Evolutionary conservation across 2,797 vertebrate genomes (phyloP), one percentile per base, ranked within the genome.

Genomic region (Miichthys miiuy): DNA sequence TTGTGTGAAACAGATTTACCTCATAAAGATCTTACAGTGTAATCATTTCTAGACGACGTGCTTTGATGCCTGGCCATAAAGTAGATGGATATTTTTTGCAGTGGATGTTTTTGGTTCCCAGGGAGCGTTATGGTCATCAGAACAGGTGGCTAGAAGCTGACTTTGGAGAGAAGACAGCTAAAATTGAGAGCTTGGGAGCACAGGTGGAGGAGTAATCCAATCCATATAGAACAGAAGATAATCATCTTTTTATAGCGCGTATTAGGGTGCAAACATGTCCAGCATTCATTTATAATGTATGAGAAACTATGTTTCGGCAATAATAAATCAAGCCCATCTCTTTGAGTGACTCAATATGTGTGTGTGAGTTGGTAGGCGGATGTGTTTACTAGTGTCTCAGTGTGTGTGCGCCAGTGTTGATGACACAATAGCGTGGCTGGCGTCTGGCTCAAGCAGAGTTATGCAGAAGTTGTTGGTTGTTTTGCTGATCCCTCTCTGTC

Each of bases 381-480:
- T 88, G 80, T 91, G 88, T 91, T 90, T 89, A 82, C 83, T 71
- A 20, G 84, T 77, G 82, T 87, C 82, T 87, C 62, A 65, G 82
- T 80, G 86, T 88, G 89, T 81, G 83, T 48, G 83, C 54, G 70
- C 72, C 86, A 80, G 81, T 61, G 82, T 67, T 81, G 81, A 88
- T 90, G 93, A 87, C 88, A 92, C 88, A 92, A 92, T 87, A 84
- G 86, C 63, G 67, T 67, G 80, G 90, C 85, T 90, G 88, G 92
- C 85, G 81, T 93, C 92, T 89, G 88, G 82, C 87, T 93, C 73
- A 51, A 79, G 87, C 84, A 52, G 89, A 93, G 93, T 85, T 89
- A 91, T 89, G 92, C 91, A 91, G 90, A 89, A 91, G 92, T 93
- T 92, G 87, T 91, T 89, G 90, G 91, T 94, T 94, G 91, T 93